phyloP scores from a whole-genome alignment of 2,888 invertebrate genomes.

The Parnassius mnemosyne region DNA sequence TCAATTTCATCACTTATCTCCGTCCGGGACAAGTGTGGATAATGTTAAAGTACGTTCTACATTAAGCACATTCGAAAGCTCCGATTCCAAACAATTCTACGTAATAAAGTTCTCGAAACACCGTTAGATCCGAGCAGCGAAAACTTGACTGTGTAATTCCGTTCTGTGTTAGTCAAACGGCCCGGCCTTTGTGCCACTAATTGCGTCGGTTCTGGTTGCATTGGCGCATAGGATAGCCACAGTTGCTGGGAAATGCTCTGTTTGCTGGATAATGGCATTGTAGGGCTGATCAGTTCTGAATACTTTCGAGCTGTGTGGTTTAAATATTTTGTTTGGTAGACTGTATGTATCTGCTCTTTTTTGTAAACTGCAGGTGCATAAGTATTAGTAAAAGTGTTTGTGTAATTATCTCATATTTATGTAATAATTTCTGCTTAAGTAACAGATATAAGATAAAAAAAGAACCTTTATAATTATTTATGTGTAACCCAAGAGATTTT shows the following conservation, averaged over 20 bases:
- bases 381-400: neutral
- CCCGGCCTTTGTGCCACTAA: conserved; percentile 24
- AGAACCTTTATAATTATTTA: no score
- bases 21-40: no score
- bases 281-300: conserved; percentile 3
- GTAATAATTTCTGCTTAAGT: no score
- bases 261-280: no score
- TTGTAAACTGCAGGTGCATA: no score
- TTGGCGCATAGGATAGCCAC: conserved; percentile 13
- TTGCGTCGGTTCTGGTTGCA: conserved; percentile 21
- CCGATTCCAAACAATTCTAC: conserved; percentile 1
- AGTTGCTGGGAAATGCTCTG: neutral
- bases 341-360: no score
- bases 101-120: conserved; percentile 19
- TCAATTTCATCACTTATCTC: no score
- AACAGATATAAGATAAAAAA: no score
- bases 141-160: conserved; percentile 19
- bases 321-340: no score
- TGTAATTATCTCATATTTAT: neutral
- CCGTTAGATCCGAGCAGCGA: neutral
- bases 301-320: neutral
- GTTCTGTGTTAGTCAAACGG: conserved; percentile 20
- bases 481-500: no score
- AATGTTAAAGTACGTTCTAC: no score
- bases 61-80: neutral